Evolutionary conservation across 2,888 invertebrate species (phyloP).

Genomic region (Melinaea menophilus): DNA sequence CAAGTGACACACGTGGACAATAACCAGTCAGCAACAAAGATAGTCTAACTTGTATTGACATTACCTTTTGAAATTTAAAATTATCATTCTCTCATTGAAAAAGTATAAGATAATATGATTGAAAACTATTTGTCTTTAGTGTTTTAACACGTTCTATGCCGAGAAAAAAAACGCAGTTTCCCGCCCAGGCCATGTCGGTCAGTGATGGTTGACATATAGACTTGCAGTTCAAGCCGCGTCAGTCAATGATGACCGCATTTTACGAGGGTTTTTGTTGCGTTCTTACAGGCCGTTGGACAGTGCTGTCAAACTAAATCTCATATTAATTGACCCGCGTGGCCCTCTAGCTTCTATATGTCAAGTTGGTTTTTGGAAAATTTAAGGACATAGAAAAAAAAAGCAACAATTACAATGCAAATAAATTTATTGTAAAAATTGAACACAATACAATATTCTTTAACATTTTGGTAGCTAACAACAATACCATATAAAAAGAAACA

Average conservation of each 20-base stretch:
- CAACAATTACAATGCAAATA: constrained; percentile 25
- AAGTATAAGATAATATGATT: no score
- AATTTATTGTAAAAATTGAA: constrained; percentile 22
- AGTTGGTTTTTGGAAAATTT: constrained; percentile 24
- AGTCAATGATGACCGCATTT: constrained; percentile 31
- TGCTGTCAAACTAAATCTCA: constrained; percentile 33
- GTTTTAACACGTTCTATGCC: neutral
- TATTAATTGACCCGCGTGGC: constrained; percentile 33
- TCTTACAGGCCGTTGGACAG: constrained; percentile 32
- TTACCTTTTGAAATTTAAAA: no score
- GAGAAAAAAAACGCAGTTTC: constrained; percentile 30
- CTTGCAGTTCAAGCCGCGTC: constrained; percentile 33
- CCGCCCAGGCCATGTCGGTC: constrained; percentile 25
- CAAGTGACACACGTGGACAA: no score
- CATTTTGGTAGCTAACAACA: constrained; percentile 22
- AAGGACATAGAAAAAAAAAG: constrained; percentile 27
- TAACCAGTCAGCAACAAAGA: no score
- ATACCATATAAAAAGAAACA: constrained; percentile 24
- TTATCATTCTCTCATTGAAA: no score
- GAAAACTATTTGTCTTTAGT: no score
- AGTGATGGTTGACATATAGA: constrained; percentile 29
- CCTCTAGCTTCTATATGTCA: constrained; percentile 25
- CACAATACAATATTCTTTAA: constrained; percentile 20
- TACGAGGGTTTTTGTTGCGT: constrained; percentile 28
- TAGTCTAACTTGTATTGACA: no score